phyloP scores from a whole-genome alignment of 2,113 vertebrate species.

The Panthera tigris region DNA sequence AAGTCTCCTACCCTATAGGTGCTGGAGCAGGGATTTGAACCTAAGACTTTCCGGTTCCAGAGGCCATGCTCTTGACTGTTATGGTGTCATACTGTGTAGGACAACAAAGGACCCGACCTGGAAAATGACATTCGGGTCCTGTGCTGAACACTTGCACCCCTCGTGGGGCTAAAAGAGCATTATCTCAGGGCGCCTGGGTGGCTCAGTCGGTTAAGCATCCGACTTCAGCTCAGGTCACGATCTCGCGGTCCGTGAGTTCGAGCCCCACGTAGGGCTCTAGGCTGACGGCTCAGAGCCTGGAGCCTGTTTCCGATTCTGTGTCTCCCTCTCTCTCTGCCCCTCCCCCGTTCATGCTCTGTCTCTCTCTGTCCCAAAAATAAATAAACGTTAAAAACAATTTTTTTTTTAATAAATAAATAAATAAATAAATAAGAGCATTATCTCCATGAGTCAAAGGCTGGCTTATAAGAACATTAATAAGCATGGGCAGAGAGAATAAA shows the following conservation, averaged over 20 bases:
- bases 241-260: too few relatives aligned
- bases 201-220: too few relatives aligned
- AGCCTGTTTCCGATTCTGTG: too few relatives aligned
- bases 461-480: not conserved
- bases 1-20: accelerated
- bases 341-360: too few relatives aligned
- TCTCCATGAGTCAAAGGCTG: not conserved
- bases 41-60: not conserved
- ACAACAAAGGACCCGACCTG: not conserved
- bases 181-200: too few relatives aligned
- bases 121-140: not conserved
- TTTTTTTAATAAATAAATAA: too few relatives aligned
- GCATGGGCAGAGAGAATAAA: not conserved
- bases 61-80: not conserved
- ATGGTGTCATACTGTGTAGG: not conserved
- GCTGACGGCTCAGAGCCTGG: too few relatives aligned
- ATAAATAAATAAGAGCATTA: not conserved
- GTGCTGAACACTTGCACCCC: not conserved
- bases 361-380: too few relatives aligned
- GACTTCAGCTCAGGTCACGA: too few relatives aligned
- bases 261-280: too few relatives aligned
- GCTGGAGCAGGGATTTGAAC: not conserved
- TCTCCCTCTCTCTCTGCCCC: too few relatives aligned
- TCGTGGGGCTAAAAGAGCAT: not conserved
- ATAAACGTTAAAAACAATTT: too few relatives aligned